Base-by-base conservation (phyloP, 53 echinoderm and acorn worm genomes). In the Echinarachnius parma region DNA sequence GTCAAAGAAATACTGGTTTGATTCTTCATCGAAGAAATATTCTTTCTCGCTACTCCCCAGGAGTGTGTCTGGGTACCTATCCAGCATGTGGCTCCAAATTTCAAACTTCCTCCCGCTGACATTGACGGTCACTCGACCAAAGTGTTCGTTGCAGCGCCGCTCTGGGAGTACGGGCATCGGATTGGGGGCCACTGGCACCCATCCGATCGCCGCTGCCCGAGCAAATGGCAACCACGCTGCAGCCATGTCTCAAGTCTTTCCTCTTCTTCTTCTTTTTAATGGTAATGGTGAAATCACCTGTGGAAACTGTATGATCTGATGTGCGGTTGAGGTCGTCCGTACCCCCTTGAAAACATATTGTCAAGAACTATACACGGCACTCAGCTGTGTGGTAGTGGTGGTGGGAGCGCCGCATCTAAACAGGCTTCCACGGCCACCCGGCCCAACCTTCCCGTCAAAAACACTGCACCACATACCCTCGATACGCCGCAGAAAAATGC, bases 201-300 rank as follows among this genome's bases (percentile, higher is more conserved):
- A 94, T 19, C 95, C 95, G 54, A 94, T 89, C 26, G 90, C 95
- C 75, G 90, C 95, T 28, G 95, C 95, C 90, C 95, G 87, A 49
- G 89, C 95, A 70, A 94, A 89, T 64, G 95, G 95, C 64, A 94
- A 78, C 95, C 95, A 94, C 55, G 95, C 95, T 67, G 95, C 90
- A 61, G 89, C 90, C 93, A 93, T 93, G 31, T 27, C 61, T 66
- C 66, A 66, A n/a, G 66, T 66, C 47, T 47, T 47, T 28, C 16
- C 16, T 33, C 31, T 24, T 28, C 25, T 46, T 66, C 28, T n/a
- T n/a, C n/a, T n/a, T n/a, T n/a, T n/a, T n/a, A n/a, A n/a, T n/a
- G n/a, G n/a, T n/a, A n/a, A n/a, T n/a, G n/a, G n/a, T n/a, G n/a
- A n/a, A 47, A 47, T 66, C 66, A 66, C 66, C 66, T 66, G n/a